Base-by-base conservation (phyloP, 2,113 vertebrate genomes). In the Sapajus apella region DNA sequence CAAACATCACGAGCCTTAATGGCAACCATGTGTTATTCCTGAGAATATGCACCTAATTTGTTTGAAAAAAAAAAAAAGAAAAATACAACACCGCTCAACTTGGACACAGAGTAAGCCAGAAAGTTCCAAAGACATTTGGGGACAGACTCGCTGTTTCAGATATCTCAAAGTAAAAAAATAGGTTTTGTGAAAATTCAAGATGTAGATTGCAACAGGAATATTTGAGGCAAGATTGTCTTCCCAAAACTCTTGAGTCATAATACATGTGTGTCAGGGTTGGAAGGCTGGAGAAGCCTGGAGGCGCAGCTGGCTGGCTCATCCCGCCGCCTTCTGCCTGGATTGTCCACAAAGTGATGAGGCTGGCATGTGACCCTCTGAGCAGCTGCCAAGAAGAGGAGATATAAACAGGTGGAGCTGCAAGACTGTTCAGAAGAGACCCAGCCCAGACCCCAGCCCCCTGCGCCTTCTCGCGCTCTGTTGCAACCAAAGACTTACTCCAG, bases 1-100 rank as follows among this genome's bases (percentile, higher is more conserved):
- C 96, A 97, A 96, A 73, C 98, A 98, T 98, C 97, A 93, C 5
- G 90, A 96, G 94, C 87, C 87, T 97, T 98, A 95, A 97, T 97
- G 96, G 83, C 93, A 97, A 97, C 97, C 2, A 10, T 85, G 94
- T 97, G 90, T 95, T 98, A 79, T 90, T 98, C 87, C 94, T 61
- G 82, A 84, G 98, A 98, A 35, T 32, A 43, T 6, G 50, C 84
- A 96, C 85, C 93, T 92, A 66, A 90, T 96, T 91, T 83, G 45
- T 56, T 73, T 20, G 81, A 47, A 66, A 25, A 40, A 50, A 37
- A 55, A 43, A 55, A 43, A 92, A 92, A 80, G 61, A 80, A 87
- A 87, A 66, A n/a, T 30, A 70, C 30, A 43, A 56, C 13, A 0
- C 79, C 11, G 56, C 35, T 87, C 25, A 45, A 37, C 21, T 91